Conservation (phyloP, 2,888 invertebrate genomes). For the Heteromurus nitidus region DNA sequence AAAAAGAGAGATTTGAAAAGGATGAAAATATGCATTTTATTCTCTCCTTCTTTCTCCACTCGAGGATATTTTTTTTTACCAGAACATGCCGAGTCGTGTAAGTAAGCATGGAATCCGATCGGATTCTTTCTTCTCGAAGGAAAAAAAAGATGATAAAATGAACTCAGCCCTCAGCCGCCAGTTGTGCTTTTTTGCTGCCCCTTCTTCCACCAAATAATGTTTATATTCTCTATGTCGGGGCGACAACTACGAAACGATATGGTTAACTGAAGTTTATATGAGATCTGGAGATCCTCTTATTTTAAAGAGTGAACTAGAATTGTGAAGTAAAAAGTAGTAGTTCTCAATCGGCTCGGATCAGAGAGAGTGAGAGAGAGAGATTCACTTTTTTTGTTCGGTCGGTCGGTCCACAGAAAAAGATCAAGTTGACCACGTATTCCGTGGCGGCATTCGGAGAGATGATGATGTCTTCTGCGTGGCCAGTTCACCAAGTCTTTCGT, state of each 20-base stretch:
- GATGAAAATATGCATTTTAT: slow-evolving; percentile 41
- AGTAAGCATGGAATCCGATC: slow-evolving; percentile 32
- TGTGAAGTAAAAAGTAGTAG: too few species aligned
- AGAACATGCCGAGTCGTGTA: too few species aligned
- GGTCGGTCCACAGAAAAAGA: slow-evolving; percentile 27
- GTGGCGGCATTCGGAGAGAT: slow-evolving; percentile 12
- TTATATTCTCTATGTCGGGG: too few species aligned
- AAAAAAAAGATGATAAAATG: slow-evolving; percentile 41
- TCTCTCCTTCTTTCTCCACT: slow-evolving; percentile 8
- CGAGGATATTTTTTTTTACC: too few species aligned
- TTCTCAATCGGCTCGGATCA: too few species aligned
- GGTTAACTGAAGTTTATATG: too few species aligned
- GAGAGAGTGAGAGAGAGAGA: too few species aligned
- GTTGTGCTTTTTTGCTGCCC: neutral
- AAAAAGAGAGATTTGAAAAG: neutral
- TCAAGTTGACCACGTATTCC: slow-evolving; percentile 48
- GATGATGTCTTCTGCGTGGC: slow-evolving; percentile 27
- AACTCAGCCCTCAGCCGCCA: slow-evolving; percentile 20
- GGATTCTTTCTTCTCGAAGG: slow-evolving; percentile 6
- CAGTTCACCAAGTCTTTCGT: neutral
- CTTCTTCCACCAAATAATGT: slow-evolving; percentile 6
- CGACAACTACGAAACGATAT: too few species aligned
- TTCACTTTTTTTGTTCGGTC: neutral
- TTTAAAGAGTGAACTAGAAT: slow-evolving; percentile 24
- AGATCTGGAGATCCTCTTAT: too few species aligned